phyloP scores from a whole-genome alignment of 2,797 vertebrate genomes.

The Lateolabrax maculatus region DNA sequence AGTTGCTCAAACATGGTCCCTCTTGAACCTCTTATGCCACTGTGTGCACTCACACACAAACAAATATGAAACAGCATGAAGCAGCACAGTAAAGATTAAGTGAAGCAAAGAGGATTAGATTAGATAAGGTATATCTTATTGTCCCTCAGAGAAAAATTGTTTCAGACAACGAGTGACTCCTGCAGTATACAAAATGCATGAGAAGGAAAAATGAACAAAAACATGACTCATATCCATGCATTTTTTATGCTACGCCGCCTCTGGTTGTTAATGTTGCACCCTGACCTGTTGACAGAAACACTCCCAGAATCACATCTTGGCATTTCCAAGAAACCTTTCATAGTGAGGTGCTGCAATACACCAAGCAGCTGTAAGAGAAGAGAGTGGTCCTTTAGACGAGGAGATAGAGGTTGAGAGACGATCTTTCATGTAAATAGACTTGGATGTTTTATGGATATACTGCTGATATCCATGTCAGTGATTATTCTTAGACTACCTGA shows the following conservation, averaged over 20 bases:
- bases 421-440: neutral
- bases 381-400: no score
- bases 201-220: neutral
- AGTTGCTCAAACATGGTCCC: neutral
- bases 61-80: neutral
- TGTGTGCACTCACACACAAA: neutral
- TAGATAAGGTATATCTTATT: constrained; percentile 7
- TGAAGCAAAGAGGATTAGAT: constrained; percentile 15
- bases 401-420: neutral
- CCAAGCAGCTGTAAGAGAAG: neutral
- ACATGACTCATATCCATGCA: neutral
- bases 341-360: neutral
- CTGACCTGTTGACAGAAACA: neutral
- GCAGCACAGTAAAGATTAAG: constrained; percentile 22
- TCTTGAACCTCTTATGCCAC: neutral
- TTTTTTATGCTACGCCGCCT: neutral
- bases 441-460: neutral
- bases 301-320: neutral
- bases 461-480: neutral
- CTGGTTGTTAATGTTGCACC: neutral
- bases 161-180: neutral
- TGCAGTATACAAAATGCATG: neutral
- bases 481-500: neutral
- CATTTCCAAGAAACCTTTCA: neutral
- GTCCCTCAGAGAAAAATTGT: neutral